Evolutionary conservation across 2,797 vertebrate species (phyloP).

Genomic region (Spea hammondii): DNA sequence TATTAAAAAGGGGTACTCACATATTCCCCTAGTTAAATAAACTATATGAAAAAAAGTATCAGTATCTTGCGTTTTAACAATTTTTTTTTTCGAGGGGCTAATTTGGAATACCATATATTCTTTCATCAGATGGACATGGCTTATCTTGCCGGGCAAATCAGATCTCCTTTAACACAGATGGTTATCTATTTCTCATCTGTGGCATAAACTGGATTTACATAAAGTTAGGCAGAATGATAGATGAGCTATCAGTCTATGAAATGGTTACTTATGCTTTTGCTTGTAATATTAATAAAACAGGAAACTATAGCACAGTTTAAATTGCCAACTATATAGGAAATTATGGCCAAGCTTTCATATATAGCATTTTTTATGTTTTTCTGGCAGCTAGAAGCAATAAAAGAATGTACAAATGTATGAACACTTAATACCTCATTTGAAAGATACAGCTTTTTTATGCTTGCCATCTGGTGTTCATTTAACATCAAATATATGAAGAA

Average conservation of each 20-base stretch:
- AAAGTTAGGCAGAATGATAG: background rate
- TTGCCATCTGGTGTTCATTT: slow-evolving; percentile 6
- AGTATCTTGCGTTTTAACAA: too few species aligned
- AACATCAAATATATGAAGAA: background rate
- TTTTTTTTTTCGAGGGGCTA: too few species aligned
- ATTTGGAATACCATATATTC: too few species aligned
- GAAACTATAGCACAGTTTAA: background rate
- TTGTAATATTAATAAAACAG: background rate
- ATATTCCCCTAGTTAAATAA: too few species aligned
- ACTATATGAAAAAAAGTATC: too few species aligned
- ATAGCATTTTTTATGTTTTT: slow-evolving; percentile 9
- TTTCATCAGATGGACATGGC: too few species aligned
- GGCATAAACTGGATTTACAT: background rate
- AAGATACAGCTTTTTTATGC: slow-evolving; percentile 3
- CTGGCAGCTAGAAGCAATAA: background rate
- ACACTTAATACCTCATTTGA: slow-evolving; percentile 7
- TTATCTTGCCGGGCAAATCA: too few species aligned
- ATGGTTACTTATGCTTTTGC: background rate
- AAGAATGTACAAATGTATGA: background rate
- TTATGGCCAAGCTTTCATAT: slow-evolving; percentile 4
- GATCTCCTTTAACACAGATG: too few species aligned
- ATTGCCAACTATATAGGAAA: background rate
- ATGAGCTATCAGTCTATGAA: background rate
- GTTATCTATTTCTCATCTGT: background rate
- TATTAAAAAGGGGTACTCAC: too few species aligned